A percentile compares a stretch with the other conserved stretches of the same genome.
Evolutionary conservation across 1,140 invertebrate genomes (phyloP).

Genomic region (Drosophila biarmipes): DNA sequence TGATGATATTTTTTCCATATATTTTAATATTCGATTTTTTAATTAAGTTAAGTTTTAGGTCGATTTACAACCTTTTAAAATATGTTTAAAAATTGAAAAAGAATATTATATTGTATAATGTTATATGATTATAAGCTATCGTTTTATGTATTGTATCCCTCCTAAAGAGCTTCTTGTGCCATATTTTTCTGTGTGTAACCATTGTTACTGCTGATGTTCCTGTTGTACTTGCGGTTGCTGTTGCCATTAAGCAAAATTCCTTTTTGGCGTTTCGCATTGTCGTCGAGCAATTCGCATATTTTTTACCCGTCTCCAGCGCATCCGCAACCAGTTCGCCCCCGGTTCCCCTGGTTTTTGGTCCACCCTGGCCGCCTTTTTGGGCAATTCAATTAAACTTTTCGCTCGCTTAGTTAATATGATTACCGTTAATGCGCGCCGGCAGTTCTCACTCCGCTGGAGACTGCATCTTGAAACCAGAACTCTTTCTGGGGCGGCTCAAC

Average conservation of each 20-base stretch:
- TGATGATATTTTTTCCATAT: too few species aligned
- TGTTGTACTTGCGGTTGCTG: constrained; percentile 21
- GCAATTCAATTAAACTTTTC: constrained; percentile 72
- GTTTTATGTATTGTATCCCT: too few species aligned
- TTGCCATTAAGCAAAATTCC: constrained; percentile 67
- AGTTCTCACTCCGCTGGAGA: constrained; percentile 1
- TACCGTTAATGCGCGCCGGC: constrained; percentile 52
- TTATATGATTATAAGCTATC: too few species aligned
- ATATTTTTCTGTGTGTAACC: constrained; percentile 2
- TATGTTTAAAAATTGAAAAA: too few species aligned
- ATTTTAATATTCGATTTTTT: too few species aligned
- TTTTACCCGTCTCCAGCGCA: constrained; percentile 60
- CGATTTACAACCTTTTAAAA: too few species aligned
- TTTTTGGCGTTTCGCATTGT: constrained; percentile 72
- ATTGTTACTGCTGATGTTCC: constrained; percentile 18
- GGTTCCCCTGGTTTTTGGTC: neutral
- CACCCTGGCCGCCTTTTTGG: constrained; percentile 46
- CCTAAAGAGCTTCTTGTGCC: too few species aligned
- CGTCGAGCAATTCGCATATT: constrained; percentile 59
- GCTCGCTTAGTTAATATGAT: constrained; percentile 67
- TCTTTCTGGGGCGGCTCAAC: constrained; percentile 18
- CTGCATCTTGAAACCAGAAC: constrained; percentile 8
- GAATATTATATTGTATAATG: too few species aligned
- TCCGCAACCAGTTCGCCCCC: constrained; percentile 44
- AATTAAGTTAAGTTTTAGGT: too few species aligned